A percentile compares a stretch with the other conserved stretches of the same genome.
Conservation (phyloP, 2,113 vertebrate genomes). For the Spilogale gracilis region DNA sequence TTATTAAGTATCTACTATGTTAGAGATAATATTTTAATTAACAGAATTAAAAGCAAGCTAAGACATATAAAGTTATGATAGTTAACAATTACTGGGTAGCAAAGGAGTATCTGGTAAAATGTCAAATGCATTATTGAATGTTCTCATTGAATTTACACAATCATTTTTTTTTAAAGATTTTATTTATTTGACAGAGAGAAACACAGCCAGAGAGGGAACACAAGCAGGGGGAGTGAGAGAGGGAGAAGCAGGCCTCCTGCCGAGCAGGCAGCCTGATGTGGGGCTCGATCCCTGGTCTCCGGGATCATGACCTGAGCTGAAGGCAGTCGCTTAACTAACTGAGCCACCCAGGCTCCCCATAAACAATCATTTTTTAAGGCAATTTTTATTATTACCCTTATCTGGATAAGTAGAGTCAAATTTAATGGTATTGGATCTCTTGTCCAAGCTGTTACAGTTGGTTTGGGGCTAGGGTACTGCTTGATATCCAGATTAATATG, state of each 20-base stretch:
- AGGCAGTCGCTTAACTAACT: too few relatives aligned
- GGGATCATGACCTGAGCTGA: too few relatives aligned
- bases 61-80: not conserved
- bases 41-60: not conserved
- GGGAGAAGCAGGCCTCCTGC: too few relatives aligned
- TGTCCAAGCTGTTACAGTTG: not conserved
- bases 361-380: not conserved
- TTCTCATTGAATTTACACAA: not conserved
- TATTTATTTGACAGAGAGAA: too few relatives aligned
- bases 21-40: not conserved
- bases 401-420: not conserved
- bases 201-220: too few relatives aligned
- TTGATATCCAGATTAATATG: not conserved
- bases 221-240: too few relatives aligned
- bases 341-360: too few relatives aligned
- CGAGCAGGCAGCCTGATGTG: too few relatives aligned
- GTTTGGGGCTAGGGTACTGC: not conserved
- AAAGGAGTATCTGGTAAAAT: not conserved
- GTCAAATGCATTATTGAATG: not conserved
- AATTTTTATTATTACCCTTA: not conserved
- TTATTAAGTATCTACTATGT: not conserved
- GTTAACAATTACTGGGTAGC: not conserved
- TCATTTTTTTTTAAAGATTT: too few relatives aligned
- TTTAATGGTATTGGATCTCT: not conserved
- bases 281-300: too few relatives aligned